phyloP scores from a whole-genome alignment of 2,888 invertebrate species.

The Ectobius pallidus region DNA sequence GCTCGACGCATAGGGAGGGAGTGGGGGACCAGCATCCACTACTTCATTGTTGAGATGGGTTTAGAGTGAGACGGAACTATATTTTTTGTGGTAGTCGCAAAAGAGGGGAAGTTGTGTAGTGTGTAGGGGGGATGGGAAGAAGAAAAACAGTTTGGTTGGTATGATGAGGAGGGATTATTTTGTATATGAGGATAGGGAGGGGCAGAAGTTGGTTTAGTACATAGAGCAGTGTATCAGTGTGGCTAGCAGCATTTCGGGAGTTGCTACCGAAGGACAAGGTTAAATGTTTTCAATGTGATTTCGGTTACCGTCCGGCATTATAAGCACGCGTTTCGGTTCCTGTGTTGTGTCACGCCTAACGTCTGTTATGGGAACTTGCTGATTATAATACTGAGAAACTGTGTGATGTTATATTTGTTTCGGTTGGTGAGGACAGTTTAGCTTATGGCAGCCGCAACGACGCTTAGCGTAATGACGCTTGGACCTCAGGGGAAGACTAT shows the following conservation, averaged over 20 bases:
- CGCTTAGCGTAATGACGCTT: slow-evolving; percentile 54
- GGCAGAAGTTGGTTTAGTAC: slow-evolving; percentile 42
- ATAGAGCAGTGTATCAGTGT: slow-evolving; percentile 30
- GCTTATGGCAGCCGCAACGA: slow-evolving; percentile 51
- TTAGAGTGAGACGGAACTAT: neutral
- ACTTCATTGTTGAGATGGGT: slow-evolving; percentile 12
- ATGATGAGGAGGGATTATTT: slow-evolving; percentile 8
- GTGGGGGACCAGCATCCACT: slow-evolving; percentile 12
- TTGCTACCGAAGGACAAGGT: slow-evolving; percentile 37
- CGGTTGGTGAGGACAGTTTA: neutral
- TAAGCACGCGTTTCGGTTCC: neutral
- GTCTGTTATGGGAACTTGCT: too few species aligned
- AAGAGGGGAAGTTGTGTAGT: slow-evolving; percentile 39
- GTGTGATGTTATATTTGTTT: neutral
- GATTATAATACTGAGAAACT: neutral
- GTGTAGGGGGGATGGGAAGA: slow-evolving; percentile 44
- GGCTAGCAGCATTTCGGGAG: slow-evolving; percentile 36
- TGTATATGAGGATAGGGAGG: slow-evolving; percentile 41
- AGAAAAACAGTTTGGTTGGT: slow-evolving; percentile 18
- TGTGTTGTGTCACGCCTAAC: neutral
- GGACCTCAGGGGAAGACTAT: slow-evolving; percentile 54
- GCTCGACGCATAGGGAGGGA: neutral
- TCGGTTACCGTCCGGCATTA: neutral
- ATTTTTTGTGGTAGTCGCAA: slow-evolving; percentile 22
- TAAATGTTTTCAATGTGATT: neutral